Conservation (phyloP, 1,140 invertebrate genomes). For the Panulirus ornatus region DNA sequence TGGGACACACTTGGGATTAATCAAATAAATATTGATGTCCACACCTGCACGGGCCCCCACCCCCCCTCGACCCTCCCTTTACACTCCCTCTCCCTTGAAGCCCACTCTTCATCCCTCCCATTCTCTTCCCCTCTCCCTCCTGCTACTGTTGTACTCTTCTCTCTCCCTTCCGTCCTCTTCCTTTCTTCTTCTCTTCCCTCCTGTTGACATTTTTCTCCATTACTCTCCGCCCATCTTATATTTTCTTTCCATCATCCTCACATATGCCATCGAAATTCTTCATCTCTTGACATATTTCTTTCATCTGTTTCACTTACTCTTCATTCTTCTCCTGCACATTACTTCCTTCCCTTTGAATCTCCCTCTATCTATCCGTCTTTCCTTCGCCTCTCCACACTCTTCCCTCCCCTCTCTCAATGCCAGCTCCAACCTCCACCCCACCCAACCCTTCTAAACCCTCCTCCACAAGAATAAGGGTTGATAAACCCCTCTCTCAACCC, state of each 20-base stretch:
- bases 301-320: background rate
- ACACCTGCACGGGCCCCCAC: background rate
- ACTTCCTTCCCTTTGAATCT: background rate
- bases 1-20: background rate
- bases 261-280: too few relatives aligned
- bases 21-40: constrained; percentile 7
- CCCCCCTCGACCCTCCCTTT: background rate
- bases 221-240: too few relatives aligned
- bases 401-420: background rate
- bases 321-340: background rate
- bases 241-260: too few relatives aligned
- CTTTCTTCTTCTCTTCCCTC: too few relatives aligned
- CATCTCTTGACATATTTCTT: too few relatives aligned
- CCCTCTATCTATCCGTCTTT: background rate
- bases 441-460: background rate
- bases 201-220: too few relatives aligned
- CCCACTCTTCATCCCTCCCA: background rate
- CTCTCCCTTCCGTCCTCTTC: too few relatives aligned
- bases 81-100: background rate
- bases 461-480: too few relatives aligned
- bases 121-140: background rate
- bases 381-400: background rate
- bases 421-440: constrained; percentile 5
- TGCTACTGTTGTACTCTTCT: too few relatives aligned
- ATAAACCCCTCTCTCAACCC: background rate